Base-by-base conservation (phyloP, 2,888 invertebrate genomes). In the Calameuta filiformis region DNA sequence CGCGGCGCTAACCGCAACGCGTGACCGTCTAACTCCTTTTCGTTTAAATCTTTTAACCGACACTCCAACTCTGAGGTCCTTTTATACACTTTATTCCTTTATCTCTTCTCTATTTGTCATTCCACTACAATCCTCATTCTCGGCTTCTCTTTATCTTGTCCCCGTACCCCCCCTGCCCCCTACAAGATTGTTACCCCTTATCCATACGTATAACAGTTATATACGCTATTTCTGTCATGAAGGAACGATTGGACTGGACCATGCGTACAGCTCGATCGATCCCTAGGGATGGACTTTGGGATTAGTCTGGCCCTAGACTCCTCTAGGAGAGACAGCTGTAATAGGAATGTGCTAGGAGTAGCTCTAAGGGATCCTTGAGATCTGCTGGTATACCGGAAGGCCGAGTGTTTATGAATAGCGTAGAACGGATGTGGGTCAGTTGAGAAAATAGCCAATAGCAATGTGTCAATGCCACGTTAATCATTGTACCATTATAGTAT, bases 1-100 rank as follows among this genome's bases (percentile, higher is more conserved):
- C n/a, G 75, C 56, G 40, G 11, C 75, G 79, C 73, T 76, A 87
- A 91, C 91, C 91, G 88, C 91, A 90, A 90, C 90, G 90, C 91
- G 91, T 90, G 91, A 90, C 91, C 87, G 87, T 83, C 89, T 90
- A 91, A 91, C 90, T 90, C 89, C 90, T 89, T 90, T 90, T 91
- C 88, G 86, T 85, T 85, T 86, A 82, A 85, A 33, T 69, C 71
- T 35, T 33, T 15, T 35, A 75, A 73, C 73, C 77, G 69, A 77
- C 79, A 76, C 76, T 79, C 78, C 73, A 73, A 37, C 73, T 37
- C 73, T 11, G 15, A 11, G 31, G 37, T 23, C 56, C 56, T 9
- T 56, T 56, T 56, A 56, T 56, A 56, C 56, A 56, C 56, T 56
- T 56, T 56, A 56, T 56, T 56, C 56, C 56, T 23, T 23, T 56